A percentile compares a stretch with the other conserved stretches of the same genome.
These are phyloP conservation scores for Poeciliopsis infans DNA, from an alignment of 2,797 vertebrate genomes.

Conservation along the genomic window DNA sequence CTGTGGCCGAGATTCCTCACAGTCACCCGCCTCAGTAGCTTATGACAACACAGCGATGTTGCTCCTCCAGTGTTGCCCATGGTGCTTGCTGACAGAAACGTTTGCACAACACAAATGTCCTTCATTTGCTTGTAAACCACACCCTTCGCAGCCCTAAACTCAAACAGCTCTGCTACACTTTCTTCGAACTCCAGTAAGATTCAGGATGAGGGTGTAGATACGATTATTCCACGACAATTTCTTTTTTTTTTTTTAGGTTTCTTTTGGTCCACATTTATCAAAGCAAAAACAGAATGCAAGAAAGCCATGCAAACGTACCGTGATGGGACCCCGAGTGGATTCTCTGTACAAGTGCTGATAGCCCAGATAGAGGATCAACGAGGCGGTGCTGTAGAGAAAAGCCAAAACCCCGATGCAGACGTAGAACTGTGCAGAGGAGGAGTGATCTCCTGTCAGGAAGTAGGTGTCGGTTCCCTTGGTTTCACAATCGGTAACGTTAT, in stretches of 20 bases:
- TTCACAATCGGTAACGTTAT: conserved; percentile 79
- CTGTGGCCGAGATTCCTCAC: neutral
- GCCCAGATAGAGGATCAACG: conserved; percentile 88
- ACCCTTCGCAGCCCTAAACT: conserved; percentile 55
- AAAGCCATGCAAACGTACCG: conserved; percentile 78
- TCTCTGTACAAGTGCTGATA: conserved; percentile 87
- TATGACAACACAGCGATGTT: conserved; percentile 4
- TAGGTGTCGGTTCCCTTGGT: neutral
- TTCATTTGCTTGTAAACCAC: conserved; percentile 25
- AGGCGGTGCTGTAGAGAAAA: conserved; percentile 89
- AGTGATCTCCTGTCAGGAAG: conserved; percentile 84
- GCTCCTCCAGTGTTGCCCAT: neutral
- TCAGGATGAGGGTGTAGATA: neutral
- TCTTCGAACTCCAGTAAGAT: conserved; percentile 39
- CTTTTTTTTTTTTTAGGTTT: neutral
- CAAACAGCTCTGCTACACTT: conserved; percentile 53
- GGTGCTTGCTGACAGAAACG: neutral
- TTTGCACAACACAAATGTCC: neutral
- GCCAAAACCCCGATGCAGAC: conserved; percentile 89
- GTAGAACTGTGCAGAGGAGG: conserved; percentile 90
- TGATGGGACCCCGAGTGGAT: conserved; percentile 81
- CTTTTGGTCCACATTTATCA: neutral
- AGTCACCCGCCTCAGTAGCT: neutral
- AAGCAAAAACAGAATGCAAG: conserved; percentile 6
- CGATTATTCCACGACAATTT: neutral